These are phyloP conservation scores for Oreohelix idahoensis DNA, from an alignment of 1,140 invertebrate species.

Conservation along the genomic window DNA sequence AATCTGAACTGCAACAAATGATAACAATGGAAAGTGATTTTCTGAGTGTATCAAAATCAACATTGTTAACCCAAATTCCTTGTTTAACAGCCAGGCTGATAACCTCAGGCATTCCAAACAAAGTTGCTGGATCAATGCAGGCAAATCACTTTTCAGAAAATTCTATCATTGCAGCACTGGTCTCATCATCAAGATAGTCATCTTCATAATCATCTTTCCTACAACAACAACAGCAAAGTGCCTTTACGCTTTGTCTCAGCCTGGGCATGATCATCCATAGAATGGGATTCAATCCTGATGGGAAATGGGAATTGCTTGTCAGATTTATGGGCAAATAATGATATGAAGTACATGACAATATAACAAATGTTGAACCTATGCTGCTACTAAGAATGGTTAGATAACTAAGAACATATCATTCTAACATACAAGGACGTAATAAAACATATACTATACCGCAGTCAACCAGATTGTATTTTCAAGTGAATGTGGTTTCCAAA, in stretches of 20 bases:
- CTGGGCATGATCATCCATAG: conserved; percentile 33
- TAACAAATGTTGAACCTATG: too few relatives aligned
- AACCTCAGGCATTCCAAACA: too few relatives aligned
- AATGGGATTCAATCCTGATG: conserved; percentile 16
- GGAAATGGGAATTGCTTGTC: neutral
- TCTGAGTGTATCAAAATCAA: too few relatives aligned
- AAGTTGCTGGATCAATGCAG: neutral
- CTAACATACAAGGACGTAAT: too few relatives aligned
- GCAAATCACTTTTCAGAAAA: neutral
- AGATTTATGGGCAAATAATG: too few relatives aligned
- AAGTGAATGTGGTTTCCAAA: too few relatives aligned
- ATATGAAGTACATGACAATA: neutral
- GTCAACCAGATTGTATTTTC: too few relatives aligned
- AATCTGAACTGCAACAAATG: too few relatives aligned
- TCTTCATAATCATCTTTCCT: neutral
- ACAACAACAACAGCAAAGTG: conserved; percentile 22
- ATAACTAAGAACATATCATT: too few relatives aligned
- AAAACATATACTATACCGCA: too few relatives aligned
- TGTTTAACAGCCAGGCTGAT: neutral
- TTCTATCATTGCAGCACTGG: conserved; percentile 21
- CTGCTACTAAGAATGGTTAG: too few relatives aligned
- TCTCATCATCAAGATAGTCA: conserved; percentile 21
- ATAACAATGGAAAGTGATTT: too few relatives aligned
- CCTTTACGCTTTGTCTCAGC: conserved; percentile 9
- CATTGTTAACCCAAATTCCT: neutral